Percentiles rank a stretch among this genome's conserved stretches.
Evolutionary conservation across 2,888 invertebrate species (phyloP).

Genomic region (Meteorus colon): DNA sequence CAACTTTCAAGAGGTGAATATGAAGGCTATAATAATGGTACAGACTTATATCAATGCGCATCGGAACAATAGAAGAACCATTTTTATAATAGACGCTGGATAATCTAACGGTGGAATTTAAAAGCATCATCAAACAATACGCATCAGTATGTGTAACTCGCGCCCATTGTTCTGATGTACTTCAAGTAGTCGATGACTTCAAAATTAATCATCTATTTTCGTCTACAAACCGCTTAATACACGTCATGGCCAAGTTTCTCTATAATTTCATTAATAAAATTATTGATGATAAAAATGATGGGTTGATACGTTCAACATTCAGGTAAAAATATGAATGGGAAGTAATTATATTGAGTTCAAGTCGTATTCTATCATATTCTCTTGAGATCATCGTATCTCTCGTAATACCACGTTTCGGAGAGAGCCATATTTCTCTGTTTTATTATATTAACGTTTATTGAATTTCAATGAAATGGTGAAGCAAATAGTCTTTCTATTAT

Average conservation of each 20-base stretch:
- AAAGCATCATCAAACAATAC: constrained; percentile 21
- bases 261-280: constrained; percentile 26
- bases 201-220: constrained; percentile 29
- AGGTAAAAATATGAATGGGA: constrained; percentile 21
- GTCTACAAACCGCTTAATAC: constrained; percentile 25
- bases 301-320: constrained; percentile 21
- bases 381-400: too few relatives aligned
- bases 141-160: constrained; percentile 8
- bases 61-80: background rate
- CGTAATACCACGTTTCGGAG: too few relatives aligned
- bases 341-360: background rate
- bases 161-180: background rate
- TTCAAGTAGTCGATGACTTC: constrained; percentile 19
- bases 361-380: too few relatives aligned
- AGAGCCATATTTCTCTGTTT: too few relatives aligned
- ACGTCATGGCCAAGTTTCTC: constrained; percentile 25
- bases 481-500: too few relatives aligned
- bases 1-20: constrained; percentile 57
- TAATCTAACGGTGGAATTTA: constrained; percentile 23
- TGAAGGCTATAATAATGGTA: background rate
- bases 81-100: constrained; percentile 2
- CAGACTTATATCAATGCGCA: background rate
- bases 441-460: too few relatives aligned
- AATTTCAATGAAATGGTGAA: too few relatives aligned
- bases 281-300: constrained; percentile 31